These are phyloP conservation scores for Epirrita christyi DNA, from an alignment of 2,888 invertebrate species.

Conservation along the genomic window DNA sequence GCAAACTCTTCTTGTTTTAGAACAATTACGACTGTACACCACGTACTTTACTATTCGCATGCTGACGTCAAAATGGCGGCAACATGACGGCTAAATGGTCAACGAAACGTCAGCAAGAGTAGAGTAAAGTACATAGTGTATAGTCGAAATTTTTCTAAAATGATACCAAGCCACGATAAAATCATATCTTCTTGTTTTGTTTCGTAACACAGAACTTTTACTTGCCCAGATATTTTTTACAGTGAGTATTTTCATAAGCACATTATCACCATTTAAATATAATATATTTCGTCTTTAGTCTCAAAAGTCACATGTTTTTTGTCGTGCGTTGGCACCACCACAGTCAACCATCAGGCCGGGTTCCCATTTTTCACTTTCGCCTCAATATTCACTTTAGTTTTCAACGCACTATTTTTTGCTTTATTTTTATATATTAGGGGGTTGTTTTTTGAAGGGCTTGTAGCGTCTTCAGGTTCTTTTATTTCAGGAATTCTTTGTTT, in stretches of 20 bases:
- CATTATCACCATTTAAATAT: slow-evolving; percentile 54
- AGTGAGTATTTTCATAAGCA: slow-evolving; percentile 16
- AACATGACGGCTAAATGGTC: too few relatives aligned
- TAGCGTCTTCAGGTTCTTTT: slow-evolving; percentile 62
- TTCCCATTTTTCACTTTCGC: slow-evolving; percentile 46
- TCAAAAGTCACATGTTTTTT: slow-evolving; percentile 81
- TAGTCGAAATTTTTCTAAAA: too few relatives aligned
- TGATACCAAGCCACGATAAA: too few relatives aligned
- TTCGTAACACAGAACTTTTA: background rate
- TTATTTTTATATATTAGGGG: background rate
- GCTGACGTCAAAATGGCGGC: too few relatives aligned
- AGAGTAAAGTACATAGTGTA: too few relatives aligned
- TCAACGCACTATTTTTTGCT: slow-evolving; percentile 41
- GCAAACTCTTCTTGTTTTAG: too few relatives aligned
- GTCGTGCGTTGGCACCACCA: slow-evolving; percentile 69
- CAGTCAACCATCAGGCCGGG: slow-evolving; percentile 76
- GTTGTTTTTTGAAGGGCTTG: slow-evolving; percentile 18
- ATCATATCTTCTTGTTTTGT: background rate
- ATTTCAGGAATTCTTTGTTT: slow-evolving; percentile 67
- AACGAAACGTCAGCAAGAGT: too few relatives aligned
- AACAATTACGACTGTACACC: too few relatives aligned
- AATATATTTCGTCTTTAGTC: slow-evolving; percentile 72
- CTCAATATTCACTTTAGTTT: slow-evolving; percentile 44
- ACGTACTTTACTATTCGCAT: too few relatives aligned
- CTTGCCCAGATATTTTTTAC: background rate